Evolutionary conservation across 2,797 vertebrate genomes (phyloP).

Genomic region (Microctenopoma steveboyesi): DNA sequence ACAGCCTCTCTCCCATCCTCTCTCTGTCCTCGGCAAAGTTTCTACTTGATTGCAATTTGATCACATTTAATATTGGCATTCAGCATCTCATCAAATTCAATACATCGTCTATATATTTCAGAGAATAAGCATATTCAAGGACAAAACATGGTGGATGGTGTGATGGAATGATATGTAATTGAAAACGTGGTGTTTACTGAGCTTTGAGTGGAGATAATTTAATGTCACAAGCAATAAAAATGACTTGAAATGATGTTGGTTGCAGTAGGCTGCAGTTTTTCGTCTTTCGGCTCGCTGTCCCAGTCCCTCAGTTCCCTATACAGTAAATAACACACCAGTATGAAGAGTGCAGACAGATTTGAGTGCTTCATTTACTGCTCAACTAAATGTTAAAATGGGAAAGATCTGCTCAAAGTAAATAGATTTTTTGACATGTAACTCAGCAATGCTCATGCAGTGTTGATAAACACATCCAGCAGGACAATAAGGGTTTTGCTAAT

Average conservation of each 20-base stretch:
- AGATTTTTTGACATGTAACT: constrained; percentile 24
- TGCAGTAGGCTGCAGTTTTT: constrained; percentile 27
- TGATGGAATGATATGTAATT: constrained; percentile 43
- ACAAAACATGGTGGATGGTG: constrained; percentile 19
- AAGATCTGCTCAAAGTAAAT: constrained; percentile 35
- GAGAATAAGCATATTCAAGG: constrained; percentile 51
- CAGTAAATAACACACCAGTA: constrained; percentile 24
- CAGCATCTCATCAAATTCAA: constrained; percentile 47
- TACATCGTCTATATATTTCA: constrained; percentile 47
- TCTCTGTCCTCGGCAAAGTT: constrained; percentile 4
- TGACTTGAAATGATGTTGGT: constrained; percentile 35
- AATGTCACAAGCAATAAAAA: constrained; percentile 34
- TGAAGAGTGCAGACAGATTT: constrained; percentile 29
- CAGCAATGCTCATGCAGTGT: constrained; percentile 10
- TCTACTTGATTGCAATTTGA: constrained; percentile 48
- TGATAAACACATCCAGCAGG: neutral
- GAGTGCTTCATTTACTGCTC: constrained; percentile 24
- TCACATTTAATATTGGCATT: constrained; percentile 54
- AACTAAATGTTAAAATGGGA: constrained; percentile 34
- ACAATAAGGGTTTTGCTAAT: no score
- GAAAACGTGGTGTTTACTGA: constrained; percentile 47
- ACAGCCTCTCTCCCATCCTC: constrained; percentile 19
- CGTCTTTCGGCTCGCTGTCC: constrained; percentile 6
- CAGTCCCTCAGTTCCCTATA: constrained; percentile 23
- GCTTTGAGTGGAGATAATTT: constrained; percentile 41